Evolutionary conservation across 2,113 vertebrate species (phyloP).

Genomic region (Dicentrarchus labrax): DNA sequence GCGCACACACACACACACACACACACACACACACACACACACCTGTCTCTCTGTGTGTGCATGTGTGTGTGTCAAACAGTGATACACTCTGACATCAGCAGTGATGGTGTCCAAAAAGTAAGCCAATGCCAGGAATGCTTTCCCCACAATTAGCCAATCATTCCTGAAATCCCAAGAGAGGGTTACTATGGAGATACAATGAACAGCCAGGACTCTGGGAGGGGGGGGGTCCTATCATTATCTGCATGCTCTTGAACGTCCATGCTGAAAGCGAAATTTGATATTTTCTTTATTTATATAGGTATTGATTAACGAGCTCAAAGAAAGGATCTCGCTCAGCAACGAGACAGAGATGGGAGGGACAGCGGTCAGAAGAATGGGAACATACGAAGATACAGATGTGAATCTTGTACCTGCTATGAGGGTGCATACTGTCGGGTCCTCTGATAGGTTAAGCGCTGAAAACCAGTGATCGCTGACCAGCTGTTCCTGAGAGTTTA

Average conservation of each 20-base stretch:
- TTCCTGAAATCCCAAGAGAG: conserved; percentile 42
- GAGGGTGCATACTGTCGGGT: conserved; percentile 52
- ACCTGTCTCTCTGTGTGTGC: background rate
- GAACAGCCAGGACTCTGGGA: conserved; percentile 26
- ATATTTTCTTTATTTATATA: conserved; percentile 51
- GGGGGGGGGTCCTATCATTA: conserved; percentile 26
- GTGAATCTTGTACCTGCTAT: conserved; percentile 77
- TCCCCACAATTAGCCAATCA: conserved; percentile 50
- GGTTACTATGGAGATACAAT: conserved; percentile 58
- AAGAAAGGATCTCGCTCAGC: conserved; percentile 24
- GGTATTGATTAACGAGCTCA: conserved; percentile 46
- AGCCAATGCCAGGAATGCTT: conserved; percentile 46
- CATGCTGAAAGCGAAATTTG: conserved; percentile 57
- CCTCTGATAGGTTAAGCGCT: conserved; percentile 76
- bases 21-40: background rate
- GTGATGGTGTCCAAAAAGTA: conserved; percentile 3
- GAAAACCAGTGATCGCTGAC: conserved; percentile 80
- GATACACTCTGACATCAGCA: background rate
- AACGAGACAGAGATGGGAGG: conserved; percentile 3
- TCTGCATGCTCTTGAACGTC: conserved; percentile 36
- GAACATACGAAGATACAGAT: background rate
- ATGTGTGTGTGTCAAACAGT: conserved; percentile 6
- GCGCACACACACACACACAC: background rate
- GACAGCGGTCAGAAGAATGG: background rate
- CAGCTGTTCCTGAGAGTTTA: conserved; percentile 85